Evolutionary conservation across 2,797 vertebrate species (phyloP).

Genomic region (Chloroceryle inda): DNA sequence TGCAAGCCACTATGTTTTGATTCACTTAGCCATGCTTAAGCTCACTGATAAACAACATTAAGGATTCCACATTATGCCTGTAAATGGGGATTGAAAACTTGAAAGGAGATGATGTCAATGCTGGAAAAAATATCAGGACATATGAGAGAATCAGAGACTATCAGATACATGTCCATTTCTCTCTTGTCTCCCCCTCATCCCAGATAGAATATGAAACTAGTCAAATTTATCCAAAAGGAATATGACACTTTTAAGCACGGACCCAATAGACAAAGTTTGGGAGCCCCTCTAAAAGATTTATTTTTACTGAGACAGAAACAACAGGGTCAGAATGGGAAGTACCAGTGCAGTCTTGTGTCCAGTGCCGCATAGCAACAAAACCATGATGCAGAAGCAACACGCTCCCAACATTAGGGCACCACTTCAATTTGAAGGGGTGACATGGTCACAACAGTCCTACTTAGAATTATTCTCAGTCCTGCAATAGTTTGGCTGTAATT

Average conservation of each 20-base stretch:
- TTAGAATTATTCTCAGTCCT: background rate
- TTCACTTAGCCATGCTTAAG: background rate
- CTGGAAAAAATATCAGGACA: background rate
- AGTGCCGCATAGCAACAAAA: background rate
- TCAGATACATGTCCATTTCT: background rate
- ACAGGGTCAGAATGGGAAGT: background rate
- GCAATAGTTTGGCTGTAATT: background rate
- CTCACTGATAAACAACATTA: background rate
- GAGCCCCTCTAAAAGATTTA: background rate
- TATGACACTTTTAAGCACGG: background rate
- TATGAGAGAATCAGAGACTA: background rate
- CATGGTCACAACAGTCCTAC: background rate
- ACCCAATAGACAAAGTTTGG: fast-evolving
- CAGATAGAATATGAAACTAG: background rate
- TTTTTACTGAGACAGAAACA: background rate
- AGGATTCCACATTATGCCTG: background rate
- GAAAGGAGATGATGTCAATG: background rate
- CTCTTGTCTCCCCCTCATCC: background rate
- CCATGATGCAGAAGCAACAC: fast-evolving
- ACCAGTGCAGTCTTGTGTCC: background rate
- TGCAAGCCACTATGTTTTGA: background rate
- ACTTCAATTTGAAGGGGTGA: background rate
- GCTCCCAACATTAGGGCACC: fast-evolving
- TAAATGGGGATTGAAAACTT: background rate
- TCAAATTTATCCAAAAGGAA: background rate